Percentiles rank a stretch among this genome's conserved stretches.
phyloP scores from a whole-genome alignment of 2,113 vertebrate genomes.

The Pedetes capensis region DNA sequence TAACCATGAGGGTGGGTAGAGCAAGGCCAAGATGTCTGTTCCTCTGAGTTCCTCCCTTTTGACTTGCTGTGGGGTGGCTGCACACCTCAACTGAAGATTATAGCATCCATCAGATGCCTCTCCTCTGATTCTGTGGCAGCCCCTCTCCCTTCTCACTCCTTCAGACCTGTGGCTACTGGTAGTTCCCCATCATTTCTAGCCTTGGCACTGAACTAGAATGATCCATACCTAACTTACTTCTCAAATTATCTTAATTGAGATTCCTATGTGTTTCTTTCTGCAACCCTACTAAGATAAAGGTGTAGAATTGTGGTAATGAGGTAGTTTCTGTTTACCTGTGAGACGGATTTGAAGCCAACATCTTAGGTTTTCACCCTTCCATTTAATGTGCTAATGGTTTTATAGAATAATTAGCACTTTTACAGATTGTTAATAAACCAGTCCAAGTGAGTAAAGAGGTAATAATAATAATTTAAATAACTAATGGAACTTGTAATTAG shows the following conservation, averaged over 20 bases:
- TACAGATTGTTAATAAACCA: background rate
- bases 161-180: background rate
- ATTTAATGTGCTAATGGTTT: background rate
- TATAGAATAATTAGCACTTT: background rate
- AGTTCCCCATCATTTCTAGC: background rate
- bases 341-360: background rate
- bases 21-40: background rate
- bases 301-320: background rate
- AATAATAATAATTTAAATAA: background rate
- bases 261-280: background rate
- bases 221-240: background rate
- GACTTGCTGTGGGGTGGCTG: background rate
- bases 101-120: background rate
- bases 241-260: background rate
- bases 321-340: background rate
- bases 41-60: background rate
- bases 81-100: background rate
- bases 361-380: background rate
- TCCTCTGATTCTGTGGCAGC: background rate
- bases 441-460: background rate
- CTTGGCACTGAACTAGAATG: background rate
- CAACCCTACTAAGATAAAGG: background rate
- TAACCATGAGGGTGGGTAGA: no score
- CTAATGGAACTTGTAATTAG: slow-evolving; percentile 13
- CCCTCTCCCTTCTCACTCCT: background rate